Conservation (phyloP, 2,113 vertebrate species). For the Cyphomyrus plagiostoma region DNA sequence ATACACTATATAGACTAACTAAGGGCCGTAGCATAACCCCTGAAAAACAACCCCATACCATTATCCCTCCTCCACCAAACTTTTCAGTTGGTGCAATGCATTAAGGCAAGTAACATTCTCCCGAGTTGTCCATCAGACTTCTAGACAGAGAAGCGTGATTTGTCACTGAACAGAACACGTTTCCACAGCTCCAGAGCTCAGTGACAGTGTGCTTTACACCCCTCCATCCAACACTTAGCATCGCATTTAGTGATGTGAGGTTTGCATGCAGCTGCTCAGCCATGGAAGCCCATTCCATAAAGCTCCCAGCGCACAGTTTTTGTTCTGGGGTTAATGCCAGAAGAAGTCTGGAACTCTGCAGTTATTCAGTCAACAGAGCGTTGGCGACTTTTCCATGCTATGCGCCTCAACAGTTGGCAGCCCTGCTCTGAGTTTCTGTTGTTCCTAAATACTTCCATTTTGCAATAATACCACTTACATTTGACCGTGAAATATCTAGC, state of each 20-base stretch:
- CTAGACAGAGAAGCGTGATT: too few relatives aligned
- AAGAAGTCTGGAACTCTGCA: background rate
- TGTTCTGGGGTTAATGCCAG: background rate
- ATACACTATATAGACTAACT: background rate
- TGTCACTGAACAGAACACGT: too few relatives aligned
- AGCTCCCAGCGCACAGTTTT: background rate
- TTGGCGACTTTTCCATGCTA: background rate
- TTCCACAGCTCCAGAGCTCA: too few relatives aligned
- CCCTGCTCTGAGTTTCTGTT: background rate
- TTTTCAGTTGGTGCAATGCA: too few relatives aligned
- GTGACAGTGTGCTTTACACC: too few relatives aligned
- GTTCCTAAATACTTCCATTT: background rate
- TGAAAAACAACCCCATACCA: too few relatives aligned
- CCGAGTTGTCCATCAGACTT: too few relatives aligned
- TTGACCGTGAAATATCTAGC: background rate
- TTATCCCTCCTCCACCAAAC: too few relatives aligned
- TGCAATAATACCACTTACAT: background rate
- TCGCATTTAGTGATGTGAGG: background rate
- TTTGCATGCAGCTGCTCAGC: background rate
- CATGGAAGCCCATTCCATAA: background rate
- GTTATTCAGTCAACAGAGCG: background rate
- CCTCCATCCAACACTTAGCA: too few relatives aligned
- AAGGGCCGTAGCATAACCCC: too few relatives aligned
- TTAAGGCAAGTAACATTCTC: too few relatives aligned
- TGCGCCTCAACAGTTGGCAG: background rate